A percentile compares a stretch with the other conserved stretches of the same genome.
Evolutionary conservation across 2,113 vertebrate genomes (phyloP).

Genomic region (Guaruba guarouba): DNA sequence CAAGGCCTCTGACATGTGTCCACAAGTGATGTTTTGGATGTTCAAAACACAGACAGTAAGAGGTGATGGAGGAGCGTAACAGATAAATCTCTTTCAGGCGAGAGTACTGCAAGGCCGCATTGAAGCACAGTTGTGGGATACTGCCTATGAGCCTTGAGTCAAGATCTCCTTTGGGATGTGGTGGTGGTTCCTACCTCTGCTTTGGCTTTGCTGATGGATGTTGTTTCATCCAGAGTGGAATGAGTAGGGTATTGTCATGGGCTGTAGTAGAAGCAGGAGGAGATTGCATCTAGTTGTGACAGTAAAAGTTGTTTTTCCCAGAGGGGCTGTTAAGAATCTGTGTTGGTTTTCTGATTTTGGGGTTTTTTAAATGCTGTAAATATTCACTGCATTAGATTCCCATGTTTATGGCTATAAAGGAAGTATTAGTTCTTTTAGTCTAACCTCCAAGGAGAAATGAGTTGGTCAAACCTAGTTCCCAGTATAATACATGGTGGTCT

Average conservation of each 20-base stretch:
- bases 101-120: background rate
- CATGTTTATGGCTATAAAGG: background rate
- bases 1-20: background rate
- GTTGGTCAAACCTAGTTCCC: background rate
- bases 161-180: background rate
- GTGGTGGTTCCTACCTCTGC: background rate
- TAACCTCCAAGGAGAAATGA: background rate
- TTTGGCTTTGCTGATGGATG: rapidly evolving
- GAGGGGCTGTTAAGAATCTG: background rate
- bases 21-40: background rate
- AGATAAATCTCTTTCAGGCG: background rate
- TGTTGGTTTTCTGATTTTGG: background rate
- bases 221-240: background rate
- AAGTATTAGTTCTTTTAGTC: background rate
- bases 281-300: background rate
- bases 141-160: background rate
- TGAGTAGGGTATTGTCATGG: background rate
- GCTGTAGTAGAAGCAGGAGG: background rate
- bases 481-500: background rate
- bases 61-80: background rate
- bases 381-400: background rate
- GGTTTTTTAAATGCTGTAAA: background rate
- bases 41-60: background rate
- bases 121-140: background rate
- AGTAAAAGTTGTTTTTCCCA: background rate